These are phyloP conservation scores for Pollicipes pollicipes DNA, from an alignment of 1,140 invertebrate species.

Conservation along the genomic window DNA sequence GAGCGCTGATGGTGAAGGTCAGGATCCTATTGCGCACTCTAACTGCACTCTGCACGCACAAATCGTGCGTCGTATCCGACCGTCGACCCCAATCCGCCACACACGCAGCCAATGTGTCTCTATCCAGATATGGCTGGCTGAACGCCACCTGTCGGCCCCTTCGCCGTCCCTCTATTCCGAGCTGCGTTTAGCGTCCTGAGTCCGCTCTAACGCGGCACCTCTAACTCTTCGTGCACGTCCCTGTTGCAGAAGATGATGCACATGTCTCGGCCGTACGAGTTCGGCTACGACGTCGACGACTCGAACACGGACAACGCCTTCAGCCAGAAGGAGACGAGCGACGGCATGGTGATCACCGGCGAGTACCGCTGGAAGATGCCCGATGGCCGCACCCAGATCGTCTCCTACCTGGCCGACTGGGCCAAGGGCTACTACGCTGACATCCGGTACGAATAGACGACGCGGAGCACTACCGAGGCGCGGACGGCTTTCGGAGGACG, in stretches of 20 bases:
- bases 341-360: conserved; percentile 14
- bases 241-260: not conserved
- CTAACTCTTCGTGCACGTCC: too few relatives aligned
- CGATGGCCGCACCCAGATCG: conserved; percentile 11
- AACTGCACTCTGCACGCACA: too few relatives aligned
- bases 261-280: not conserved
- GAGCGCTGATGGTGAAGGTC: too few relatives aligned
- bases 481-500: too few relatives aligned
- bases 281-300: conserved; percentile 15
- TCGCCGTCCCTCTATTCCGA: not conserved
- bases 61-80: too few relatives aligned
- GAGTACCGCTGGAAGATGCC: conserved; percentile 15
- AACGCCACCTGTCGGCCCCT: not conserved
- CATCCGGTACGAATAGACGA: not conserved
- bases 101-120: not conserved
- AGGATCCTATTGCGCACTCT: too few relatives aligned
- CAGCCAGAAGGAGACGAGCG: conserved; percentile 11
- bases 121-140: not conserved
- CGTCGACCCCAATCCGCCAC: not conserved
- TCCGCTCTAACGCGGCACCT: too few relatives aligned
- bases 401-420: not conserved
- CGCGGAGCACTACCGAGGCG: too few relatives aligned
- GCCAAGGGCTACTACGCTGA: not conserved
- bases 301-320: conserved; percentile 12
- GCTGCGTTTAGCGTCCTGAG: too few relatives aligned